phyloP scores from a whole-genome alignment of 1,140 invertebrate genomes.

The Tetramorium parvispinum region DNA sequence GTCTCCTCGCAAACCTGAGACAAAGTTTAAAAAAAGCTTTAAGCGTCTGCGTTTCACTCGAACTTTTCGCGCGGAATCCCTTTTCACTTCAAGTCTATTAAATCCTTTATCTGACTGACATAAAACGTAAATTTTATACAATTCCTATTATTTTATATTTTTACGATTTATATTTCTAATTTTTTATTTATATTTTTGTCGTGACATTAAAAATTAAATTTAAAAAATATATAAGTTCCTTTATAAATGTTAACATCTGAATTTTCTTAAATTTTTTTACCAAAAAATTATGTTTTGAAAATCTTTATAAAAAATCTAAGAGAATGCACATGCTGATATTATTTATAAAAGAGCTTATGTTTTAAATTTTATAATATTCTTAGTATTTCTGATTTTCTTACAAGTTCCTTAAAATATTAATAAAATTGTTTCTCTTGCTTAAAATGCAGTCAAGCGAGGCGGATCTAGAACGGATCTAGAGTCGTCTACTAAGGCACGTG shows the following conservation, averaged over 20 bases:
- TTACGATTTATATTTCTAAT: background rate
- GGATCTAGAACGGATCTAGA: conserved; percentile 15
- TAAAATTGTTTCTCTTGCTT: background rate
- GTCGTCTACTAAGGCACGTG: background rate
- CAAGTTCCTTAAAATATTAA: background rate
- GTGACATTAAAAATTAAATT: too few relatives aligned
- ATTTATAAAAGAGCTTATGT: background rate
- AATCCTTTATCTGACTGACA: background rate
- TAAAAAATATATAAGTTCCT: too few relatives aligned
- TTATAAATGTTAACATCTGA: too few relatives aligned
- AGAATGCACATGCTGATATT: too few relatives aligned
- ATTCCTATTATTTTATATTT: background rate
- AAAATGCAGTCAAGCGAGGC: background rate
- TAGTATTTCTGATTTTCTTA: background rate
- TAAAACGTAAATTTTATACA: background rate
- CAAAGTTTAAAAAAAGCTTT: background rate
- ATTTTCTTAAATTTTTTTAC: too few relatives aligned
- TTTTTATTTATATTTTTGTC: conserved; percentile 1
- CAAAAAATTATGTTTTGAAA: too few relatives aligned
- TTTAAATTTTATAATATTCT: background rate
- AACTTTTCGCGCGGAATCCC: background rate
- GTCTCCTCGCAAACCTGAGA: conserved; percentile 91
- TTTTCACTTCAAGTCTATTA: background rate
- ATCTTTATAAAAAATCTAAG: too few relatives aligned
- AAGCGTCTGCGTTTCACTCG: background rate